Percentiles rank a stretch among this genome's conserved stretches.
These are phyloP conservation scores for Diogma glabrata DNA, from an alignment of 2,888 invertebrate species.

Conservation along the genomic window DNA sequence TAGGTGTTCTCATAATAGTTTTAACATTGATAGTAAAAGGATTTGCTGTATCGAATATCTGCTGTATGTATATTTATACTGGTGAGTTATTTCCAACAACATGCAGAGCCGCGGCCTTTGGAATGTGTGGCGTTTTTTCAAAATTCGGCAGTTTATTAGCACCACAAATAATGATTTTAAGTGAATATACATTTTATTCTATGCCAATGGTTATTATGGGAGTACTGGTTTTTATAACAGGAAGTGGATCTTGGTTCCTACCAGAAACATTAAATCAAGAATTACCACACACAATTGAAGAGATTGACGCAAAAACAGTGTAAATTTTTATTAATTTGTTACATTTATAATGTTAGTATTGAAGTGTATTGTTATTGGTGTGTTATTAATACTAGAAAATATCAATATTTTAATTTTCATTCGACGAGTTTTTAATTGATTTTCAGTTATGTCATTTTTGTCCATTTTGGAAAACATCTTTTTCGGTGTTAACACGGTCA, in stretches of 20 bases:
- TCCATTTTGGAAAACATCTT: too few species aligned
- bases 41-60: constrained; percentile 37
- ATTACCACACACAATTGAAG: constrained; percentile 19
- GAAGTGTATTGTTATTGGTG: too few species aligned
- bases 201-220: constrained; percentile 21
- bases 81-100: constrained; percentile 35
- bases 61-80: constrained; percentile 33
- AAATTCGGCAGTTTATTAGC: constrained; percentile 38
- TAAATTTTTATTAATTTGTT: too few species aligned
- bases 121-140: constrained; percentile 38
- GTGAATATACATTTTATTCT: constrained; percentile 12
- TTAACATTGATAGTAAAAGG: constrained; percentile 35
- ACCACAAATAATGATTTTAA: constrained; percentile 29
- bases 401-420: too few species aligned
- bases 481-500: too few species aligned
- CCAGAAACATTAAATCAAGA: constrained; percentile 20
- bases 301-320: too few species aligned
- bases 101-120: constrained; percentile 32
- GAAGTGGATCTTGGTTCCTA: constrained; percentile 18
- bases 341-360: too few species aligned
- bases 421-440: too few species aligned
- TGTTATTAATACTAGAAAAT: too few species aligned
- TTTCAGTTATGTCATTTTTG: too few species aligned
- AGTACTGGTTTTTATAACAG: constrained; percentile 16
- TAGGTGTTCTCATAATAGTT: constrained; percentile 19